Conservation (phyloP, 2,113 vertebrate species). For the Lutjanus erythropterus region DNA sequence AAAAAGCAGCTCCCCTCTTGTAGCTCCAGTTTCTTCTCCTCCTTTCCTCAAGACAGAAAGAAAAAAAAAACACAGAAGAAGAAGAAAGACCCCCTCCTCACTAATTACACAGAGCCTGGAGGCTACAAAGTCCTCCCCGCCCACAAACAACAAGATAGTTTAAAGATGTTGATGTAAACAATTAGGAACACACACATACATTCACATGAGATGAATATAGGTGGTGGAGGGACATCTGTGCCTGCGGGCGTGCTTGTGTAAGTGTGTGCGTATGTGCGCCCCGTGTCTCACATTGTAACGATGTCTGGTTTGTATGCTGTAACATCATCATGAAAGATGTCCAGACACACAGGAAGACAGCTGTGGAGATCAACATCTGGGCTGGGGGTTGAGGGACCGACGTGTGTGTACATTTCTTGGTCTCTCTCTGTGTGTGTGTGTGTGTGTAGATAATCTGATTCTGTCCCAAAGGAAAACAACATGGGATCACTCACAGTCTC, state of each 20-base stretch:
- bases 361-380: constrained; percentile 77
- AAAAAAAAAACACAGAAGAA: constrained; percentile 16
- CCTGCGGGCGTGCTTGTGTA: constrained; percentile 3
- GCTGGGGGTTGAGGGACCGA: constrained; percentile 51
- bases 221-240: constrained; percentile 57
- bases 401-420: constrained; percentile 20
- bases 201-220: constrained; percentile 50
- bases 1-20: constrained; percentile 34
- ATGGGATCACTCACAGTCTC: constrained; percentile 59
- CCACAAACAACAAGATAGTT: constrained; percentile 76
- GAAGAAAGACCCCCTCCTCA: constrained; percentile 44
- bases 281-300: constrained; percentile 35
- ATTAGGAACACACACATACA: constrained; percentile 67
- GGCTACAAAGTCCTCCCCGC: constrained; percentile 63
- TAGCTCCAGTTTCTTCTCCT: constrained; percentile 22
- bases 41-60: constrained; percentile 35
- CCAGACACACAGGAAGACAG: constrained; percentile 78
- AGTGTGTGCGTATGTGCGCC: not conserved
- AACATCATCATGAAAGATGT: constrained; percentile 66
- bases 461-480: constrained; percentile 61
- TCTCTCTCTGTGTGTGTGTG: constrained; percentile 25
- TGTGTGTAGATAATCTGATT: constrained; percentile 62
- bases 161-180: constrained; percentile 82
- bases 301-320: constrained; percentile 55
- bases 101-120: constrained; percentile 69